Conservation (phyloP, 2,888 invertebrate genomes). For the Ophioninae sp. region DNA sequence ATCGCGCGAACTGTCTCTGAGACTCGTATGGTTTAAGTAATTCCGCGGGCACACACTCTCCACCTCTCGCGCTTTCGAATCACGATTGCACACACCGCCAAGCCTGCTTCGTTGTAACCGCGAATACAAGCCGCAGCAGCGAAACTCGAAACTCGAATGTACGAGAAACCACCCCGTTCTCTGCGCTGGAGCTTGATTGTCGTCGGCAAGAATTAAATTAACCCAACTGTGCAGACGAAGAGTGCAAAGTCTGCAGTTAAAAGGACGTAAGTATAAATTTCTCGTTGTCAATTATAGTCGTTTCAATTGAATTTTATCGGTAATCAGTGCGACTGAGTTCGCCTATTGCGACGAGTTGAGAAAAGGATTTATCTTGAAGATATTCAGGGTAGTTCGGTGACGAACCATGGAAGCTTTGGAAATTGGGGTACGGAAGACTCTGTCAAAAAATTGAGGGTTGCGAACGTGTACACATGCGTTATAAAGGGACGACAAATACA, state of each 20-base stretch:
- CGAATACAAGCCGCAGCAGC: conserved; percentile 45
- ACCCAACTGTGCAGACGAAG: conserved; percentile 43
- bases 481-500: neutral
- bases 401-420: neutral
- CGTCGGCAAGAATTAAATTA: conserved; percentile 69
- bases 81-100: conserved; percentile 15
- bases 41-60: conserved; percentile 47
- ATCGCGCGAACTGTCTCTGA: conserved; percentile 57
- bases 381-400: neutral
- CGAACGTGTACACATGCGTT: neutral
- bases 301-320: conserved; percentile 59
- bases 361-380: neutral
- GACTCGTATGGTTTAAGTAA: conserved; percentile 60
- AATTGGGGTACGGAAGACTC: neutral
- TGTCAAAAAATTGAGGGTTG: neutral
- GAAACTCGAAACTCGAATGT: conserved; percentile 65
- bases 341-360: neutral
- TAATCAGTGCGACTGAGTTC: conserved; percentile 24
- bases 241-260: conserved; percentile 37
- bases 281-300: conserved; percentile 64
- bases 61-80: conserved; percentile 30
- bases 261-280: conserved; percentile 65
- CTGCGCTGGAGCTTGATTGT: conserved; percentile 65
- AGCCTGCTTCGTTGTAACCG: conserved; percentile 44
- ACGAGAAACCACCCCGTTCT: conserved; percentile 52